Percentiles rank a stretch among this genome's conserved stretches.
phyloP scores from a whole-genome alignment of 2,797 vertebrate species.

The Hippocampus kuda region DNA sequence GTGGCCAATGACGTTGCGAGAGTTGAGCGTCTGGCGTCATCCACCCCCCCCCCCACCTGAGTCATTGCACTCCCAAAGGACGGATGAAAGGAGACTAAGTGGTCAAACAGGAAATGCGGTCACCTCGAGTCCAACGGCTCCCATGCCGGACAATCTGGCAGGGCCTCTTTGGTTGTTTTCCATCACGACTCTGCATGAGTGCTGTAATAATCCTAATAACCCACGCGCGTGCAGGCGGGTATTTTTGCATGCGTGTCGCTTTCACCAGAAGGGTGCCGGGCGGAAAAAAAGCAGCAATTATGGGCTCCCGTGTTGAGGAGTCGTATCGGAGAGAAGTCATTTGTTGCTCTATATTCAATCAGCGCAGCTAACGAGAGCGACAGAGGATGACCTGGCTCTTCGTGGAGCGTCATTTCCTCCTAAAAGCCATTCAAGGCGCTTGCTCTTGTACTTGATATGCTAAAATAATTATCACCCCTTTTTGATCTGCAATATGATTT shows the following conservation, averaged over 20 bases:
- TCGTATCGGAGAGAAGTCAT: constrained; percentile 66
- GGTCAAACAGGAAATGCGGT: constrained; percentile 49
- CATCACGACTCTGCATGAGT: constrained; percentile 23
- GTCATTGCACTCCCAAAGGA: constrained; percentile 40
- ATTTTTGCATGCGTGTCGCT: constrained; percentile 20
- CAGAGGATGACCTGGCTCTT: constrained; percentile 50
- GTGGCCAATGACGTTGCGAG: constrained; percentile 22
- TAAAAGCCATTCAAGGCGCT: constrained; percentile 48
- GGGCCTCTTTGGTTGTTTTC: constrained; percentile 19
- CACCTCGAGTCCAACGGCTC: constrained; percentile 32
- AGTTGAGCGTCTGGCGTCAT: constrained; percentile 31
- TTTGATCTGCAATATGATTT: constrained; percentile 27
- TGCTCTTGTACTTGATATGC: constrained; percentile 18
- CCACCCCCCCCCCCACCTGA: constrained; percentile 39
- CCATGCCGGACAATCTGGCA: constrained; percentile 20
- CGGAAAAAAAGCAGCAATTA: constrained; percentile 54
- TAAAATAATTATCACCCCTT: constrained; percentile 39
- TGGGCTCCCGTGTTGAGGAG: constrained; percentile 59
- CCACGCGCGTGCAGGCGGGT: constrained; percentile 24
- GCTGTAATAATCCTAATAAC: constrained; percentile 41
- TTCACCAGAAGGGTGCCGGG: constrained; percentile 40
- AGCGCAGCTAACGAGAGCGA: constrained; percentile 58
- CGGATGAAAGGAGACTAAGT: constrained; percentile 19
- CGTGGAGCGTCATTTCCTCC: constrained; percentile 58
- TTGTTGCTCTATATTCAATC: constrained; percentile 71